phyloP scores from a whole-genome alignment of 2,797 vertebrate species.

The Oreonectes daqikongensis region DNA sequence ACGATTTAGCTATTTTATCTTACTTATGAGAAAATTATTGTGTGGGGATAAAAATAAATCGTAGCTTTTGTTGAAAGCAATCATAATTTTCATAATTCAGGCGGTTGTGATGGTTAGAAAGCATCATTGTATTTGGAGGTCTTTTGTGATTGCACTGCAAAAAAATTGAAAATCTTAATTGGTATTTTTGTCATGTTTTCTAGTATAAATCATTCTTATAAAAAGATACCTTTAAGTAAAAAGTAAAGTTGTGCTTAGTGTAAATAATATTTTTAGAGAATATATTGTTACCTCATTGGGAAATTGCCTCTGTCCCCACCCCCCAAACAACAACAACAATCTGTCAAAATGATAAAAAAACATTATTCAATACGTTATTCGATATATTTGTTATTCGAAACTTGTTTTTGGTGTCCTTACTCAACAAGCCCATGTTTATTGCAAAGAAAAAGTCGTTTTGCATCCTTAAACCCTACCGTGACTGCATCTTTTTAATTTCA shows the following conservation, averaged over 20 bases:
- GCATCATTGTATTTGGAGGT: background rate
- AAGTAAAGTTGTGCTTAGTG: background rate
- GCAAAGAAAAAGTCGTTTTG: background rate
- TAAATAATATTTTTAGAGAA: background rate
- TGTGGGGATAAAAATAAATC: background rate
- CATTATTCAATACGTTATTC: too few relatives aligned
- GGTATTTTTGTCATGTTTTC: background rate
- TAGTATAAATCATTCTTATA: background rate
- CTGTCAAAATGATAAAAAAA: too few relatives aligned
- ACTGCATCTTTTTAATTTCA: background rate
- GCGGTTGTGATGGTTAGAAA: constrained; percentile 12
- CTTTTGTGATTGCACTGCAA: background rate
- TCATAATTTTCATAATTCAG: constrained; percentile 11
- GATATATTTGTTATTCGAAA: too few relatives aligned
- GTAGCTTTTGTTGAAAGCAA: constrained; percentile 12
- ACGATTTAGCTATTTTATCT: constrained; percentile 30
- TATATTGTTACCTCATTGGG: too few relatives aligned
- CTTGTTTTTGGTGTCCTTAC: background rate
- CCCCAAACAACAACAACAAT: too few relatives aligned
- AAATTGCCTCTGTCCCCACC: too few relatives aligned
- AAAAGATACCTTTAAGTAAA: background rate
- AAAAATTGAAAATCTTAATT: background rate
- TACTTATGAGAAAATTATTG: constrained; percentile 28
- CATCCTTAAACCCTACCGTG: background rate
- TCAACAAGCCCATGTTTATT: background rate